Conservation (phyloP, 2,113 vertebrate genomes). For the Miniopterus natalensis region DNA sequence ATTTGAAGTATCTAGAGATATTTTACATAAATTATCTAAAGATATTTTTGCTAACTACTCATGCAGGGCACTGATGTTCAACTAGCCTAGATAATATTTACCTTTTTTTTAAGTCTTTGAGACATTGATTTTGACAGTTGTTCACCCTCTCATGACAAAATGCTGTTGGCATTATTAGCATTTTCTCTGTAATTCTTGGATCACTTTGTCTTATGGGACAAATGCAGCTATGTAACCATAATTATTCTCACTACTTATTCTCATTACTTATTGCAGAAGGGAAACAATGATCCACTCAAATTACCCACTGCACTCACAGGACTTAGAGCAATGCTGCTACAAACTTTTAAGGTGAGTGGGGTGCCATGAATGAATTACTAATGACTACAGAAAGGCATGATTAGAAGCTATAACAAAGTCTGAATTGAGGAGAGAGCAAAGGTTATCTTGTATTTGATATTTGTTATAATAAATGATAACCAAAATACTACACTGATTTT, state of each 20-base stretch:
- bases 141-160: constrained; percentile 78
- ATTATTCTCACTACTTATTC: constrained; percentile 85
- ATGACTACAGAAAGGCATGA: constrained; percentile 74
- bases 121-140: constrained; percentile 76
- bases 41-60: constrained; percentile 67
- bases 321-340: constrained; percentile 62
- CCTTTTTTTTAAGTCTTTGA: constrained; percentile 64
- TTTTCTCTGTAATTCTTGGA: constrained; percentile 85
- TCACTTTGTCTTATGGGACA: constrained; percentile 85
- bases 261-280: constrained; percentile 81
- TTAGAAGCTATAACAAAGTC: constrained; percentile 60
- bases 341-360: constrained; percentile 77
- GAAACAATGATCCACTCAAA: constrained; percentile 81
- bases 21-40: constrained; percentile 21
- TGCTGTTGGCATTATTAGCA: constrained; percentile 83
- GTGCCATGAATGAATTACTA: constrained; percentile 71
- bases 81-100: constrained; percentile 71
- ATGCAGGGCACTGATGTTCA: constrained; percentile 17
- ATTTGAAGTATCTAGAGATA: constrained; percentile 55
- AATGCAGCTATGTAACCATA: constrained; percentile 80
- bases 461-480: constrained; percentile 56
- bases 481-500: constrained; percentile 31
- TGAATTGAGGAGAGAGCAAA: constrained; percentile 51
- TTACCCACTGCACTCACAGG: constrained; percentile 51
- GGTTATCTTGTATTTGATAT: constrained; percentile 39